Conservation (phyloP, 2,888 invertebrate species). For the Ditula angustiorana region DNA sequence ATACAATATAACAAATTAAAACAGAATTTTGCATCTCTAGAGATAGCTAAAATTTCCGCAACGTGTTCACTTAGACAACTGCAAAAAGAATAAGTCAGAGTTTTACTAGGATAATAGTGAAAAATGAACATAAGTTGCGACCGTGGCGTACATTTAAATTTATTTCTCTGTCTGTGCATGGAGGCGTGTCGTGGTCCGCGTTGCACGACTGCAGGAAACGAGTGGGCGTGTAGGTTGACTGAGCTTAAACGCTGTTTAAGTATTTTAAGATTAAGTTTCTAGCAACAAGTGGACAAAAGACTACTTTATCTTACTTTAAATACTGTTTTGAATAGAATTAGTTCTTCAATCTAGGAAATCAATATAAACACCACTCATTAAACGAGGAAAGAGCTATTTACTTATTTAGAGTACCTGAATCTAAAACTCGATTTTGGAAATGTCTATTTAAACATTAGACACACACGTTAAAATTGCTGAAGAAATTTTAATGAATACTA, state of each 20-base stretch:
- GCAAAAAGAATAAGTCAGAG: conserved; percentile 8
- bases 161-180: conserved; percentile 10
- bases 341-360: too few species aligned
- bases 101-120: conserved; percentile 28
- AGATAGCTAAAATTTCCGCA: not conserved
- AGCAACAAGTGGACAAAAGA: not conserved
- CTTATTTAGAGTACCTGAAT: too few species aligned
- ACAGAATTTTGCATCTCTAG: not conserved
- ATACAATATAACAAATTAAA: not conserved
- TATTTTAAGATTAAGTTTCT: not conserved
- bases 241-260: not conserved
- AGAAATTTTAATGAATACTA: too few species aligned
- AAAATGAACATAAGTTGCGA: conserved; percentile 34
- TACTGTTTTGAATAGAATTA: too few species aligned
- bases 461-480: too few species aligned
- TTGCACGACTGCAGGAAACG: conserved; percentile 7
- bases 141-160: conserved; percentile 27
- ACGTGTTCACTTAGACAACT: not conserved
- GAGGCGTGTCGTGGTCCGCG: conserved; percentile 23
- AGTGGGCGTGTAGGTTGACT: conserved; percentile 24
- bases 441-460: too few species aligned
- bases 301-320: too few species aligned
- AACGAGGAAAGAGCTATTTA: too few species aligned
- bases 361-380: too few species aligned
- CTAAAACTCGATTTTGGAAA: too few species aligned